Evolutionary conservation across 2,888 invertebrate species (phyloP).

Genomic region (Lycaena phlaeas): DNA sequence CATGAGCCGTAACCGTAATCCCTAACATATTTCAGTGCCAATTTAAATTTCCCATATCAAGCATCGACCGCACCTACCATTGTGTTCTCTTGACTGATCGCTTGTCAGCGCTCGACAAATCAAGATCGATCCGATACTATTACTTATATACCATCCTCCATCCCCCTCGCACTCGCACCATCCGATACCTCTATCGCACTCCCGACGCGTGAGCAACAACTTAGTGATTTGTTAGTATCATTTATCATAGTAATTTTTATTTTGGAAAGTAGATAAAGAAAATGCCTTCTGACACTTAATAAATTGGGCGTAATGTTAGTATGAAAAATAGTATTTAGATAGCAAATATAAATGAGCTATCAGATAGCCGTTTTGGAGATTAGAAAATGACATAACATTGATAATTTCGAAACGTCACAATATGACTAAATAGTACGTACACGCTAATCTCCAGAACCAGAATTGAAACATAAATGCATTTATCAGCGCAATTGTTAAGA

Average conservation of each 20-base stretch:
- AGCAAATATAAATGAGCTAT: slow-evolving; percentile 8
- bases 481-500: too few relatives aligned
- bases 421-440: too few relatives aligned
- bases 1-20: too few relatives aligned
- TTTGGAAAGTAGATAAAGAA: slow-evolving; percentile 42
- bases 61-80: slow-evolving; percentile 49
- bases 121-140: slow-evolving; percentile 61
- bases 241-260: slow-evolving; percentile 53
- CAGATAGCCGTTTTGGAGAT: slow-evolving; percentile 2
- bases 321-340: slow-evolving; percentile 11
- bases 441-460: too few relatives aligned
- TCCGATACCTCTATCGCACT: slow-evolving; percentile 21
- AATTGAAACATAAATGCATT: too few relatives aligned
- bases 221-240: slow-evolving; percentile 37
- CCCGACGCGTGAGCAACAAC: slow-evolving; percentile 30
- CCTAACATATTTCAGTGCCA: slow-evolving; percentile 41
- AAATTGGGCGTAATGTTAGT: slow-evolving; percentile 27
- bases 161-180: slow-evolving; percentile 26
- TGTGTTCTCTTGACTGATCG: slow-evolving; percentile 50
- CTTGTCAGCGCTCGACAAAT: slow-evolving; percentile 61
- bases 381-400: background rate
- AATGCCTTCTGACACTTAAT: slow-evolving; percentile 49
- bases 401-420: background rate
- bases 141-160: slow-evolving; percentile 47
- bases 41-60: slow-evolving; percentile 42